phyloP scores from a whole-genome alignment of 2,888 invertebrate species.

The Cataglyphis cursor region DNA sequence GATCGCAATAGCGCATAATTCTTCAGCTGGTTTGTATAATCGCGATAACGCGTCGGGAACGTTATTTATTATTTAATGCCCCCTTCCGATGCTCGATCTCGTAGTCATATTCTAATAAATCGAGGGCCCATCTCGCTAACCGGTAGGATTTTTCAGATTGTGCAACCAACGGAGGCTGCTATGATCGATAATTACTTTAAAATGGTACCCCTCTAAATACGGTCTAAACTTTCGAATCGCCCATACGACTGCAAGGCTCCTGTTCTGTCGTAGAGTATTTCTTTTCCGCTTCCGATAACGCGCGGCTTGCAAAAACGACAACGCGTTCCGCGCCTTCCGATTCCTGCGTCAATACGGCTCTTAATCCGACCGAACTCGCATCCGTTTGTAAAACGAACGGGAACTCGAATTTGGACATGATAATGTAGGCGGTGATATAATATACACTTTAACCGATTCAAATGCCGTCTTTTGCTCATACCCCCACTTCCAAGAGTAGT shows the following conservation, averaged over 20 bases:
- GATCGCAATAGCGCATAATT: too few species aligned
- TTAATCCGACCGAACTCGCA: conserved; percentile 29
- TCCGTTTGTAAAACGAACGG: conserved; percentile 25
- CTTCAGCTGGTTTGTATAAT: too few species aligned
- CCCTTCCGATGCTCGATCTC: too few species aligned
- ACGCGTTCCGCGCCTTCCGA: conserved; percentile 32
- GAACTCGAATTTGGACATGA: conserved; percentile 8
- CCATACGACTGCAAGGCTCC: conserved; percentile 47
- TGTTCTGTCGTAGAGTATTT: conserved; percentile 50
- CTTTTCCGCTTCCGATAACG: conserved; percentile 32
- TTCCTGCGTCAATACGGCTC: conserved; percentile 48
- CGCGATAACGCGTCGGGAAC: too few species aligned
- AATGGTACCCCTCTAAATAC: neutral
- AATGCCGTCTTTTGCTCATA: neutral
- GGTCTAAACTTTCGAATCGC: conserved; percentile 26
- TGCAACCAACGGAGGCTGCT: conserved; percentile 21
- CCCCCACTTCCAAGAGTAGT: neutral
- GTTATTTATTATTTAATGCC: too few species aligned
- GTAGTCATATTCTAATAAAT: too few species aligned
- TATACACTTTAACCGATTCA: neutral
- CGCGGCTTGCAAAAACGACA: conserved; percentile 51
- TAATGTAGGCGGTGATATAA: neutral
- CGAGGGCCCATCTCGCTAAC: too few species aligned
- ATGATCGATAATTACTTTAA: conserved; percentile 16
- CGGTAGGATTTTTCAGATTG: neutral